Conservation (phyloP, 2,888 invertebrate species). For the Hydropsyche betteni region DNA sequence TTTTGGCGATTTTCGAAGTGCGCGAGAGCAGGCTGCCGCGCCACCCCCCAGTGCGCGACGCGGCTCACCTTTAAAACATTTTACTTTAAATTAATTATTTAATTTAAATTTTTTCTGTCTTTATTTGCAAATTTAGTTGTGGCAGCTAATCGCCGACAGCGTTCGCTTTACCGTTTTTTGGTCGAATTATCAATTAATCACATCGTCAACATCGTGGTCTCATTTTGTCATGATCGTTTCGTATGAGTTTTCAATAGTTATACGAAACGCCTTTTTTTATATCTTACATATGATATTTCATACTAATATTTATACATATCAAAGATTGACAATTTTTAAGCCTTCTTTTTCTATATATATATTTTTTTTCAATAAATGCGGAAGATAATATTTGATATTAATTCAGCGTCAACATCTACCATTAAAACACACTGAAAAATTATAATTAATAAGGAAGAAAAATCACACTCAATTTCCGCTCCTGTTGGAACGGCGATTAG, state of each 20-base stretch:
- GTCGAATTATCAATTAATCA: slow-evolving; percentile 21
- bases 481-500: slow-evolving; percentile 36
- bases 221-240: slow-evolving; percentile 23
- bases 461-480: slow-evolving; percentile 25
- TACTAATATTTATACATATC: slow-evolving; percentile 7
- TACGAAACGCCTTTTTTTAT: slow-evolving; percentile 6
- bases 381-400: slow-evolving; percentile 25
- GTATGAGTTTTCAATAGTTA: slow-evolving; percentile 6
- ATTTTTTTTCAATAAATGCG: slow-evolving; percentile 3
- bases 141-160: not conserved
- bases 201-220: not conserved
- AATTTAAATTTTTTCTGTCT: slow-evolving; percentile 33
- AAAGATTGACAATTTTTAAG: slow-evolving; percentile 23
- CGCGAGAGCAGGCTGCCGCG: slow-evolving; percentile 59
- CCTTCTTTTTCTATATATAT: slow-evolving; percentile 6
- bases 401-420: slow-evolving; percentile 31
- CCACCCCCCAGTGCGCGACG: slow-evolving; percentile 66
- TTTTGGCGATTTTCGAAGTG: not conserved
- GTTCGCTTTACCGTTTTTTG: not conserved
- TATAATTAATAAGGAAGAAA: slow-evolving; percentile 21
- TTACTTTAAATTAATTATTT: slow-evolving; percentile 28
- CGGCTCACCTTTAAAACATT: slow-evolving; percentile 53
- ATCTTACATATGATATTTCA: slow-evolving; percentile 12
- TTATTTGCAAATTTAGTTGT: slow-evolving; percentile 22
- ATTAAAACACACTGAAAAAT: slow-evolving; percentile 24